These are phyloP conservation scores for Brachynemurus nebulosus DNA, from an alignment of 2,888 invertebrate species.

Conservation along the genomic window DNA sequence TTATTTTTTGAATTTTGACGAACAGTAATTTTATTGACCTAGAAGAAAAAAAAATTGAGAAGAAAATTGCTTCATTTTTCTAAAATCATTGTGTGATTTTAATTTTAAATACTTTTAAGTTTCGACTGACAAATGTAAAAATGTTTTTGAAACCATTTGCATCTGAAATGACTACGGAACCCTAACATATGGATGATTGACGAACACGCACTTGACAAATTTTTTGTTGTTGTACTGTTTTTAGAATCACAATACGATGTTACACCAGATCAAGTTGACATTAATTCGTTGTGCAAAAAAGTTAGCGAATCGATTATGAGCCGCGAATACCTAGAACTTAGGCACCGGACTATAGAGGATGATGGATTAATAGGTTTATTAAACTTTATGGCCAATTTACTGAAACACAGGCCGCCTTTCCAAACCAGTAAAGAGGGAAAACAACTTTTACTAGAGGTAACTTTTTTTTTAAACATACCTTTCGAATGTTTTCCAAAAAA, in stretches of 20 bases:
- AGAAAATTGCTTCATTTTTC: too few species aligned
- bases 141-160: too few species aligned
- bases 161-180: too few species aligned
- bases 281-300: slow-evolving; percentile 50
- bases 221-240: slow-evolving; percentile 9
- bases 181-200: background rate
- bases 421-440: slow-evolving; percentile 67
- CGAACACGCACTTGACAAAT: background rate
- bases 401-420: slow-evolving; percentile 79
- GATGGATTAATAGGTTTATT: slow-evolving; percentile 82
- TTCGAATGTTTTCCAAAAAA: background rate
- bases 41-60: too few species aligned
- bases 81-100: too few species aligned
- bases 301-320: slow-evolving; percentile 60
- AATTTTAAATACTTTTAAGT: too few species aligned
- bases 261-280: slow-evolving; percentile 42
- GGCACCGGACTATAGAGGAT: slow-evolving; percentile 71
- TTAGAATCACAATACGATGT: slow-evolving; percentile 40
- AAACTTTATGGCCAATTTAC: slow-evolving; percentile 71
- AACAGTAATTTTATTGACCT: too few species aligned
- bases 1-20: too few species aligned
- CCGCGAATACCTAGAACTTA: slow-evolving; percentile 69
- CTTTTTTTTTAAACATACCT: slow-evolving; percentile 1
- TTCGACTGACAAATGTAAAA: too few species aligned
- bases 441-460: slow-evolving; percentile 47